Evolutionary conservation across 2,797 vertebrate species (phyloP).

Genomic region (Pipistrellus pygmaeus): DNA sequence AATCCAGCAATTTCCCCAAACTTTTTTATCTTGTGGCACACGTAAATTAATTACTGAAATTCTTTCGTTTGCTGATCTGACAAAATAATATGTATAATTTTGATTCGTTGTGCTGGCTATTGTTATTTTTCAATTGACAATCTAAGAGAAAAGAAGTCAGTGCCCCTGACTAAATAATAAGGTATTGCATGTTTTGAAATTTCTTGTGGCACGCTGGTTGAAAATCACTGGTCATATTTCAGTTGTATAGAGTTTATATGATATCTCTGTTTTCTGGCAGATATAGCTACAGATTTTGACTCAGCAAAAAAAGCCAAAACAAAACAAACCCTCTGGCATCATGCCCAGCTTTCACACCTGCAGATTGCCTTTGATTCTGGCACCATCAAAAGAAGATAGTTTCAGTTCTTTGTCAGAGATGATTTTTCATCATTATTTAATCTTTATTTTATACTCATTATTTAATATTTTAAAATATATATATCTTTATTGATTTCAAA

Average conservation of each 20-base stretch:
- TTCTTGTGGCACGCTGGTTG: background rate
- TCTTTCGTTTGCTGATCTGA: background rate
- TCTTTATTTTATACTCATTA: background rate
- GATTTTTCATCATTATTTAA: constrained; percentile 37
- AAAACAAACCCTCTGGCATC: background rate
- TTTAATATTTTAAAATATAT: background rate
- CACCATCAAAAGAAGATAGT: background rate
- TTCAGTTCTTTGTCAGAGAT: background rate
- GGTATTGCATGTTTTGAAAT: background rate
- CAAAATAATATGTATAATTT: background rate
- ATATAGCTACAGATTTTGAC: constrained; percentile 31
- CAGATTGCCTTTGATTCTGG: constrained; percentile 6
- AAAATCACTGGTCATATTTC: background rate
- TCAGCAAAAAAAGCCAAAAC: background rate
- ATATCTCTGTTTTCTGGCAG: constrained; percentile 43
- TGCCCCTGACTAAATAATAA: background rate
- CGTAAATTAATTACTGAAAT: background rate
- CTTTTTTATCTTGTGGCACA: background rate
- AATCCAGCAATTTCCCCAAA: background rate
- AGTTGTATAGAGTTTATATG: background rate
- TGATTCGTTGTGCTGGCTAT: background rate
- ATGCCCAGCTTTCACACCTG: background rate
- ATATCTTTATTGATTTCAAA: too few species aligned
- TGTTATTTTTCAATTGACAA: background rate
- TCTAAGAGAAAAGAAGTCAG: background rate